A percentile compares a stretch with the other conserved stretches of the same genome.
Conservation (phyloP, 2,113 vertebrate species). For the Mugil cephalus region DNA sequence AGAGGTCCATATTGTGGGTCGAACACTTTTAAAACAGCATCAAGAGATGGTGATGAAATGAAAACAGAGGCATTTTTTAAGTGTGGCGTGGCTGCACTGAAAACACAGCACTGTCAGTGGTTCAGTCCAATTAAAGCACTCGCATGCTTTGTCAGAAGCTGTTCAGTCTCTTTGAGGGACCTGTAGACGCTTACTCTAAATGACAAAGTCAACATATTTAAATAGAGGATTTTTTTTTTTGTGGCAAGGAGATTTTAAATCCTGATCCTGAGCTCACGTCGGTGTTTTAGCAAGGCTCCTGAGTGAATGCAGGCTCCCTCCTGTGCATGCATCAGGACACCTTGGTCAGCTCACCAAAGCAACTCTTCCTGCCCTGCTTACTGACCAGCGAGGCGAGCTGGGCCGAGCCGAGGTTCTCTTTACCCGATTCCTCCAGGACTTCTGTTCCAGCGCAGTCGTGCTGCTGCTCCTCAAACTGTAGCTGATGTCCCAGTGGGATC, state of each 20-base stretch:
- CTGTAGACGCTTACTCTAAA: conserved; percentile 19
- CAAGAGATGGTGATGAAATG: no score
- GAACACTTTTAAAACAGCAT: no score
- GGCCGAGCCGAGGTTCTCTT: conserved; percentile 30
- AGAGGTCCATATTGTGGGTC: no score
- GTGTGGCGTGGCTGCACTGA: neutral
- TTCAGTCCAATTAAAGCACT: neutral
- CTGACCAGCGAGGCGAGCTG: conserved; percentile 48
- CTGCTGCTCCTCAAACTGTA: conserved; percentile 25
- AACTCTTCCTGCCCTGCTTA: conserved; percentile 44
- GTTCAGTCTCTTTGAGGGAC: neutral
- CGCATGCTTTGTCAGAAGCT: neutral
- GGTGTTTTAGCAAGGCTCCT: neutral
- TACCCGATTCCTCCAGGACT: conserved; percentile 35
- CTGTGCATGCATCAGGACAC: conserved; percentile 56
- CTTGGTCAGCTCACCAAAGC: conserved; percentile 51
- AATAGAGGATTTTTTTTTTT: neutral
- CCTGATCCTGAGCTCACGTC: neutral
- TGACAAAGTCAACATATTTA: conserved; percentile 1
- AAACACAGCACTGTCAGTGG: neutral
- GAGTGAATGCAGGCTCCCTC: neutral
- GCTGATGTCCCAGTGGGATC: neutral
- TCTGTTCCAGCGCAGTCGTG: conserved; percentile 13
- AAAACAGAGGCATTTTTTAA: neutral
- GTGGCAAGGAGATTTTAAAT: neutral